Evolutionary conservation across 1,140 invertebrate species (phyloP).

Genomic region (Nebria ingens): DNA sequence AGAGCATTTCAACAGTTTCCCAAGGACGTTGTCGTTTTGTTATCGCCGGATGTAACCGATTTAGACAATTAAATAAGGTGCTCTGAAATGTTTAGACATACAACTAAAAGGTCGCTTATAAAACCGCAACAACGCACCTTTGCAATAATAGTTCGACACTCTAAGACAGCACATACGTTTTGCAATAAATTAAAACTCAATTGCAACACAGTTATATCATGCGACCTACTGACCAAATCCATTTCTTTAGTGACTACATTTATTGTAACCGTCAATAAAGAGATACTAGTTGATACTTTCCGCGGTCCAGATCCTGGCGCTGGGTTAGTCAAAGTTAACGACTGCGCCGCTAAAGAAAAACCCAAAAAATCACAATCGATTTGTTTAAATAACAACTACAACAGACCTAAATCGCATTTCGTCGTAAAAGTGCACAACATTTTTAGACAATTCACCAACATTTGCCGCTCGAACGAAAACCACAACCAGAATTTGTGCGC

Average conservation of each 20-base stretch:
- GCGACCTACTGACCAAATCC: slow-evolving; percentile 34
- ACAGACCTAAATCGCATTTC: slow-evolving; percentile 37
- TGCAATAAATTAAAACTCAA: slow-evolving; percentile 38
- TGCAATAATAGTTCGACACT: slow-evolving; percentile 39
- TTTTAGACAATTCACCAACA: slow-evolving; percentile 35
- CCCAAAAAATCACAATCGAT: slow-evolving; percentile 10
- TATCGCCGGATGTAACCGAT: slow-evolving; percentile 33
- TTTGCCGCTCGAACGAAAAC: slow-evolving; percentile 35
- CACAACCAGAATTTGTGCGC: slow-evolving; percentile 46
- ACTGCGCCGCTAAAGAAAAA: slow-evolving; percentile 36
- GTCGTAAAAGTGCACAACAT: slow-evolving; percentile 43
- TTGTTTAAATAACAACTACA: not conserved
- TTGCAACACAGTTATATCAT: slow-evolving; percentile 34
- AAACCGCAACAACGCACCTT: too few species aligned
- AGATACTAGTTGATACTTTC: slow-evolving; percentile 39
- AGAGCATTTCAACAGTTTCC: slow-evolving; percentile 31
- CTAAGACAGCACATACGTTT: slow-evolving; percentile 38
- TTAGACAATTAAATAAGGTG: slow-evolving; percentile 33
- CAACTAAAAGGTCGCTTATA: not conserved
- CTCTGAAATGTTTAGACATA: slow-evolving; percentile 22
- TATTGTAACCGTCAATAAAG: slow-evolving; percentile 39
- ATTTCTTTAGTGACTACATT: slow-evolving; percentile 38
- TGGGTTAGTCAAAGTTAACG: slow-evolving; percentile 40
- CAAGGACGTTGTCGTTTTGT: slow-evolving; percentile 35
- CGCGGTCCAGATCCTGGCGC: slow-evolving; percentile 40